A percentile compares a stretch with the other conserved stretches of the same genome.
Evolutionary conservation across 2,113 vertebrate species (phyloP).

Genomic region (Onychorhynchus coronatus): DNA sequence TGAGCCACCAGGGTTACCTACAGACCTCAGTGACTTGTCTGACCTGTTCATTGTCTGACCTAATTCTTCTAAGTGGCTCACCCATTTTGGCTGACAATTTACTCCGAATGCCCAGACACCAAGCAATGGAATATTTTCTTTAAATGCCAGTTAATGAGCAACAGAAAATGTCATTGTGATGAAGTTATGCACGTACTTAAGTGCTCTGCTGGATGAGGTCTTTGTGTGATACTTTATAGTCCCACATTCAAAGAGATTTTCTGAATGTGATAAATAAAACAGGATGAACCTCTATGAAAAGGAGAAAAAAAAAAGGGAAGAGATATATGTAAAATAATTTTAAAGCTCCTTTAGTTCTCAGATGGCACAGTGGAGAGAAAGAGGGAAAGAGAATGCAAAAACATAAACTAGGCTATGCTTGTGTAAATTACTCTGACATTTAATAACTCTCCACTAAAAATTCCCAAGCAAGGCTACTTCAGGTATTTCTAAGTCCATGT

Average conservation of each 20-base stretch:
- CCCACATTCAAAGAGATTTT: not conserved
- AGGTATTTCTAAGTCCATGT: slow-evolving; percentile 46
- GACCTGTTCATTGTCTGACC: not conserved
- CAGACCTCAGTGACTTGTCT: not conserved
- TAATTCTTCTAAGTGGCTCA: slow-evolving; percentile 13
- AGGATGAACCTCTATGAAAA: not conserved
- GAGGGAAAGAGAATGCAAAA: slow-evolving; percentile 11
- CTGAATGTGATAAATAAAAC: slow-evolving; percentile 22
- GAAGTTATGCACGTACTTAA: slow-evolving; percentile 50
- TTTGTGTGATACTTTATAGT: not conserved
- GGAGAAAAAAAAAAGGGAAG: not conserved
- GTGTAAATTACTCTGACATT: slow-evolving; percentile 63
- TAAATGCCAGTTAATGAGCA: slow-evolving; percentile 53
- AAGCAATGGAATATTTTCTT: slow-evolving; percentile 37
- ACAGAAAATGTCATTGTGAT: slow-evolving; percentile 32
- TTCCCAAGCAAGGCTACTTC: slow-evolving; percentile 53
- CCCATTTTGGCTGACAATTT: slow-evolving; percentile 38
- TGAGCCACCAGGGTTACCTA: not conserved
- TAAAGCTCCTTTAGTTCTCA: not conserved
- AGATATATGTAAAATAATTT: not conserved
- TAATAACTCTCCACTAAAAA: slow-evolving; percentile 64
- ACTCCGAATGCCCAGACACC: slow-evolving; percentile 18
- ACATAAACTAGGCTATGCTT: slow-evolving; percentile 17
- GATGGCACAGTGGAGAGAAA: not conserved
- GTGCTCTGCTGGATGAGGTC: slow-evolving; percentile 8